phyloP scores from a whole-genome alignment of 2,888 invertebrate genomes.

The Hirtodrosophila histrioides region DNA sequence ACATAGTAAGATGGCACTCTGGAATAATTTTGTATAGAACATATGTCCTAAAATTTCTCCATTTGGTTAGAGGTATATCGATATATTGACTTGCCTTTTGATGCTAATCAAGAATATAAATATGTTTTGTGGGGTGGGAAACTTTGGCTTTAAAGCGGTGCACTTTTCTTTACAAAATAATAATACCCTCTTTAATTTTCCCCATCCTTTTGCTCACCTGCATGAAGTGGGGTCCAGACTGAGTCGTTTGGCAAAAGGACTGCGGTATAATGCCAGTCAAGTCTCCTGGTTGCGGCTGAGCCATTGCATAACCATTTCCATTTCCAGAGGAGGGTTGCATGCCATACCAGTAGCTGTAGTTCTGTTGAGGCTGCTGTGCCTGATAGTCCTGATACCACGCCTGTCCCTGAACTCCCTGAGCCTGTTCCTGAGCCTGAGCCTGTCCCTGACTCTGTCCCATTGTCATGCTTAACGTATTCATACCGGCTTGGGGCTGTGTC shows the following conservation, averaged over 20 bases:
- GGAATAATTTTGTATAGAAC: too few species aligned
- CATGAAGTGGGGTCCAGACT: neutral
- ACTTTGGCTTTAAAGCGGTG: too few species aligned
- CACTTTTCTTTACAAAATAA: too few species aligned
- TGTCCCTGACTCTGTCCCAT: neutral
- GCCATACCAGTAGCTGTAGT: conserved; percentile 20
- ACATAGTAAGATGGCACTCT: too few species aligned
- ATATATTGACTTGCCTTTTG: too few species aligned
- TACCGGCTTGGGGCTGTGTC: neutral
- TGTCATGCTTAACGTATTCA: neutral
- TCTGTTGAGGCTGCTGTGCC: neutral
- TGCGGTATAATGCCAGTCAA: conserved; percentile 1
- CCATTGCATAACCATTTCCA: neutral
- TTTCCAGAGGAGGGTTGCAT: neutral
- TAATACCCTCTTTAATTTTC: too few species aligned
- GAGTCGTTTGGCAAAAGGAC: neutral
- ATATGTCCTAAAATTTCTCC: too few species aligned
- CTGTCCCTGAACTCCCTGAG: conserved; percentile 3
- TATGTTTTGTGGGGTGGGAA: too few species aligned
- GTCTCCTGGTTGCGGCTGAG: neutral
- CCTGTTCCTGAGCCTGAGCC: neutral
- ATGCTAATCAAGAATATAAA: too few species aligned
- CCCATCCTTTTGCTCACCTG: neutral
- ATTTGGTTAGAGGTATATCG: too few species aligned
- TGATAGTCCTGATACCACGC: conserved; percentile 6